Conservation (phyloP, 2,888 invertebrate species). For the Nebria salina region DNA sequence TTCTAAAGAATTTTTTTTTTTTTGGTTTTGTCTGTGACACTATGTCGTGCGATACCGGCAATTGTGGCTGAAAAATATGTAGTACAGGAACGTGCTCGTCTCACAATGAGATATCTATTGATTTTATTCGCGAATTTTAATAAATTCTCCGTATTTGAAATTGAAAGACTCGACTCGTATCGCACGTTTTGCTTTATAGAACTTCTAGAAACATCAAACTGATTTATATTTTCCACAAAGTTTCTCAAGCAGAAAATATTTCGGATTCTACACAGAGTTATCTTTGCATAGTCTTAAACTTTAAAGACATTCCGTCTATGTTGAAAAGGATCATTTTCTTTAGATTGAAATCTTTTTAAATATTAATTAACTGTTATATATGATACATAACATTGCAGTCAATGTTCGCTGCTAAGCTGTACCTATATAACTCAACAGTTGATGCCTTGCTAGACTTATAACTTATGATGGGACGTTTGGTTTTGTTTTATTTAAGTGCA, state of each 20-base stretch:
- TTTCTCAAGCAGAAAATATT: not conserved
- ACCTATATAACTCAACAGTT: not conserved
- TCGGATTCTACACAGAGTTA: not conserved
- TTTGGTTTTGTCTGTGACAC: not conserved
- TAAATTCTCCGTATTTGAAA: conserved; percentile 13
- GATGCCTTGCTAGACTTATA: conserved; percentile 11
- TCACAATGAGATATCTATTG: not conserved
- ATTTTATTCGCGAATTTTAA: conserved; percentile 12
- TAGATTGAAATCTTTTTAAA: not conserved
- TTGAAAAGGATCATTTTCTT: not conserved
- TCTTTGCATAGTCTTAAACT: not conserved
- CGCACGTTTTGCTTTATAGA: not conserved
- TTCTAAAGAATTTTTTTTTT: not conserved
- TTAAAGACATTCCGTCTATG: not conserved
- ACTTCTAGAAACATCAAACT: conserved; percentile 14
- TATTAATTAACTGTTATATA: not conserved
- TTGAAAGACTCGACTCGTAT: conserved; percentile 16
- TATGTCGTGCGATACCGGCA: no score
- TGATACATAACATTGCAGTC: not conserved
- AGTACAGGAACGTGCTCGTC: not conserved
- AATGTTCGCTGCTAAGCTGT: not conserved
- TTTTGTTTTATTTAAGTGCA: conserved; percentile 7
- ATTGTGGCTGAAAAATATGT: no score
- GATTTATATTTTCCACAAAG: conserved; percentile 3
- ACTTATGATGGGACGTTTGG: conserved; percentile 10